Evolutionary conservation across 1,140 invertebrate genomes (phyloP).

Genomic region (Pararge aegeria): DNA sequence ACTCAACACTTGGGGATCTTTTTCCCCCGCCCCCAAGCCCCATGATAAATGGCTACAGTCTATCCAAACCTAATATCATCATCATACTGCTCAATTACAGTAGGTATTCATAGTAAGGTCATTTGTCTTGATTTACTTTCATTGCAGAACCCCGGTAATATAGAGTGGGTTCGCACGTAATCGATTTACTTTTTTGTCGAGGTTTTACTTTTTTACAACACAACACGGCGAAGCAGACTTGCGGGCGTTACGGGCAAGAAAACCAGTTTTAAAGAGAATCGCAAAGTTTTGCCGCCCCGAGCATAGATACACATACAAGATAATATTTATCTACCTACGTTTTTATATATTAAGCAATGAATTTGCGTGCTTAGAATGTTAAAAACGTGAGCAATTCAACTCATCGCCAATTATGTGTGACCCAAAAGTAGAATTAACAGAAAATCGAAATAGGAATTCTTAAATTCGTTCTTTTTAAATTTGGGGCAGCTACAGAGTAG

Average conservation of each 20-base stretch:
- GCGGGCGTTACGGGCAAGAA: constrained; percentile 56
- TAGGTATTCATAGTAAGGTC: not conserved
- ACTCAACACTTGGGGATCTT: no score
- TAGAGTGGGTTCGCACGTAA: constrained; percentile 20
- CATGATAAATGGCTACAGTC: no score
- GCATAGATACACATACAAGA: constrained; percentile 16
- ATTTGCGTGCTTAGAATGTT: constrained; percentile 17
- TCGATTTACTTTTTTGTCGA: constrained; percentile 38
- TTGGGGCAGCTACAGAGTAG: no score
- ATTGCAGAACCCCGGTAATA: constrained; percentile 21
- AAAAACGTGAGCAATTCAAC: constrained; percentile 5
- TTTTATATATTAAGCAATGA: constrained; percentile 22
- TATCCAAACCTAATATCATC: no score
- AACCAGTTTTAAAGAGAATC: constrained; percentile 55
- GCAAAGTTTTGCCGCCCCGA: constrained; percentile 24
- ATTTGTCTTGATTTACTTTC: constrained; percentile 13
- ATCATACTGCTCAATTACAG: not conserved
- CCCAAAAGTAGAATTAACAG: not conserved
- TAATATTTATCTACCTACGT: constrained; percentile 5
- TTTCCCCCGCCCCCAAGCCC: no score
- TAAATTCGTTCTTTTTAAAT: no score
- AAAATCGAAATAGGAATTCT: not conserved
- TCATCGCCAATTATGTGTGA: constrained; percentile 9
- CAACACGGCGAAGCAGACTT: constrained; percentile 54
- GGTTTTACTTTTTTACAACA: constrained; percentile 44